Base-by-base conservation (phyloP, 2,888 invertebrate species). In the Eristalis intricaria region DNA sequence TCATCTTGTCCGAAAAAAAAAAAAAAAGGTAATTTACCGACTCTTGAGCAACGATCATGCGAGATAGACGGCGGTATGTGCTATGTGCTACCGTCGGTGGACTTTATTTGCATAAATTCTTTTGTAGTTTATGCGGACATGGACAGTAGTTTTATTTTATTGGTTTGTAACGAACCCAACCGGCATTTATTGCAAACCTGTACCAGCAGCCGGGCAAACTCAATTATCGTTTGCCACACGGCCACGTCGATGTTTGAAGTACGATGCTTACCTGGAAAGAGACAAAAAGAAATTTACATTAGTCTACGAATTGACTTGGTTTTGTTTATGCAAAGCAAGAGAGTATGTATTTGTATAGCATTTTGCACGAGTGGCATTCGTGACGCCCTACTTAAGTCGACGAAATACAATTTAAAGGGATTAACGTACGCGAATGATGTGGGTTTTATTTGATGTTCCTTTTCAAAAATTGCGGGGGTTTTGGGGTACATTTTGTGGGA, bases 81-180 rank as follows among this genome's bases (percentile, higher is more conserved):
- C 50, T 71, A 11, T 4, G 35, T 43, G 71, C 79, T 79, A 65
- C 79, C 43, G 65, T 63, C 50, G 26, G 60, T 26, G 40, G 56
- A 74, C 26, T 56, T 40, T 76, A 77, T 85, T 81, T 85, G 85
- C 85, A 85, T 85, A 85, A 77, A 85, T 81, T 85, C 81, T 81
- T 19, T 85, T 77, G 50, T 65, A 64, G 26, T 76, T 68, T 68
- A 64, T 81, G 43, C 22, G 75, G 69, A 58, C 26, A 78, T 73
- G 19, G 78, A 69, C 63, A 23, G 23, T 29, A 35, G 71, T 58
- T 29, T n/a, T 2, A n/a, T 65, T 74, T 79, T 70, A 75, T 79
- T 70, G 79, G 78, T 43, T 64, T 32, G 50, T 71, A 65, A 26
- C 61, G 61, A 83, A 68, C 66, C 43, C 66, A 43, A 40, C 40